phyloP scores from a whole-genome alignment of 2,888 invertebrate species.

The Apotomis turbidana region DNA sequence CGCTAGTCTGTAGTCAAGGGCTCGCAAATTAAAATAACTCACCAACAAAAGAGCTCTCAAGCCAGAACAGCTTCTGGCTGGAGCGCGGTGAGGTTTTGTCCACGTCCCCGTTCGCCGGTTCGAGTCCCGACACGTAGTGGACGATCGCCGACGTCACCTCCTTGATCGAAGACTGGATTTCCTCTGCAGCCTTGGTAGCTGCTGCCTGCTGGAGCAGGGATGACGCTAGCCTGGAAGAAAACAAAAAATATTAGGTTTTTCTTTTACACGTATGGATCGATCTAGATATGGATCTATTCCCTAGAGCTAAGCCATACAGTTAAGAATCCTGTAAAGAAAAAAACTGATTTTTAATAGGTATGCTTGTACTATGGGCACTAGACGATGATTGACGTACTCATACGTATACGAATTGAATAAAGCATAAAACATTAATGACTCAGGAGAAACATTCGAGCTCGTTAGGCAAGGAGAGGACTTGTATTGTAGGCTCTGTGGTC shows the following conservation, averaged over 20 bases:
- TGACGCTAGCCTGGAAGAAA: slow-evolving; percentile 85
- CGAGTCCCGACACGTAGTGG: slow-evolving; percentile 91
- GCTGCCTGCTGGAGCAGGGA: slow-evolving; percentile 82
- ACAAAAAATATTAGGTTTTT: not conserved
- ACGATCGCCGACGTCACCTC: slow-evolving; percentile 97
- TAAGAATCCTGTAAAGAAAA: too few species aligned
- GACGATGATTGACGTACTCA: too few species aligned
- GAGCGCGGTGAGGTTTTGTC: slow-evolving; percentile 84
- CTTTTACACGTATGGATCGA: too few species aligned
- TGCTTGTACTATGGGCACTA: too few species aligned
- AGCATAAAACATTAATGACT: too few species aligned
- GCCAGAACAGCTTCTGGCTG: slow-evolving; percentile 92
- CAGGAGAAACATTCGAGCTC: too few species aligned
- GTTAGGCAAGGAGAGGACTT: too few species aligned
- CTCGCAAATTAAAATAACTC: slow-evolving; percentile 45
- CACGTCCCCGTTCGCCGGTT: slow-evolving; percentile 83
- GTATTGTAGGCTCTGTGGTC: too few species aligned
- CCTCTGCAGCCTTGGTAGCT: slow-evolving; percentile 83
- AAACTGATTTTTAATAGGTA: too few species aligned
- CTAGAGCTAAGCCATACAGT: too few species aligned
- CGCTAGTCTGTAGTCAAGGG: not conserved
- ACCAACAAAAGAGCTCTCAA: slow-evolving; percentile 93
- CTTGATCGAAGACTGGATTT: slow-evolving; percentile 94
- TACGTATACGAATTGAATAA: too few species aligned
- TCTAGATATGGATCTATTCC: too few species aligned